Conservation (phyloP, 1,140 invertebrate species). For the Drosophila orena region DNA sequence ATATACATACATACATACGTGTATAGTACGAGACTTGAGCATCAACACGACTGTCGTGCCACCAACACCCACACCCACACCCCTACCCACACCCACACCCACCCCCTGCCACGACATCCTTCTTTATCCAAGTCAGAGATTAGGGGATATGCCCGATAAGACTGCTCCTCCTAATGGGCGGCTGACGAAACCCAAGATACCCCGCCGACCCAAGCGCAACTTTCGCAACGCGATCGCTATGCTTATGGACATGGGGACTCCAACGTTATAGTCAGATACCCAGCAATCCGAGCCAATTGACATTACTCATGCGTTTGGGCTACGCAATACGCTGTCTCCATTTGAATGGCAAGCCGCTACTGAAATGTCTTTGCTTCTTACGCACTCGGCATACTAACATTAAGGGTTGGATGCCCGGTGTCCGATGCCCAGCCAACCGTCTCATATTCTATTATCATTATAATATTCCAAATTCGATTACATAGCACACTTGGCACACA, state of each 20-base stretch:
- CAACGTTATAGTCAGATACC: slow-evolving; percentile 16
- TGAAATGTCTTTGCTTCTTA: slow-evolving; percentile 48
- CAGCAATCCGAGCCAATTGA: slow-evolving; percentile 44
- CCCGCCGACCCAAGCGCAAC: background rate
- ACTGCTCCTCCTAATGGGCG: slow-evolving; percentile 26
- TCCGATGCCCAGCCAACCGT: background rate
- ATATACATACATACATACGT: no score
- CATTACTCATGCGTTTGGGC: slow-evolving; percentile 75
- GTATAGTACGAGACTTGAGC: slow-evolving; percentile 19
- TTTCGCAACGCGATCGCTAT: slow-evolving; percentile 42
- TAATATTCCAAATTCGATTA: slow-evolving; percentile 37
- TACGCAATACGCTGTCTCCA: slow-evolving; percentile 68
- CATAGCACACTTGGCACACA: slow-evolving; percentile 54
- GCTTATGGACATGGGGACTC: slow-evolving; percentile 43
- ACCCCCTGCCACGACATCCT: background rate
- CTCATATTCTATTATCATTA: slow-evolving; percentile 29
- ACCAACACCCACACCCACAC: no score
- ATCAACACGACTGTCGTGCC: slow-evolving; percentile 14
- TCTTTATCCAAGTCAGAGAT: slow-evolving; percentile 30
- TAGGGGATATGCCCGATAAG: slow-evolving; percentile 50
- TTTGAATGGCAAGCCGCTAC: slow-evolving; percentile 52
- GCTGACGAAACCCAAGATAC: background rate
- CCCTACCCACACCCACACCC: background rate
- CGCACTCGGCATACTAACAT: slow-evolving; percentile 58
- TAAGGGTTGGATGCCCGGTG: background rate